Base-by-base conservation (phyloP, 2,113 vertebrate species). In the Campylomormyrus numenius region DNA sequence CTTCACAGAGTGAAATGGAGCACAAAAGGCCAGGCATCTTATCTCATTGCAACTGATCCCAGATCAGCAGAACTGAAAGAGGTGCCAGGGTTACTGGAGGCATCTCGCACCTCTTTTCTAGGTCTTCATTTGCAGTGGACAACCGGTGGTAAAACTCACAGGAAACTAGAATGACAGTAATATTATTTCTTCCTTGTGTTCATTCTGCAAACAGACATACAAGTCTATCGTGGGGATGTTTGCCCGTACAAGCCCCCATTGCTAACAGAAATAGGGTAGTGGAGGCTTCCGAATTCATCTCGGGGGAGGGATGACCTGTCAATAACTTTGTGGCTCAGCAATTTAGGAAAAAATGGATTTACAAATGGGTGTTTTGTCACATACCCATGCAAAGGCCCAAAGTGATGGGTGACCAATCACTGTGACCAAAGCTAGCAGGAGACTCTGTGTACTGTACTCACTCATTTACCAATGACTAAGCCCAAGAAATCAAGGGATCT, bases 161-260 rank as follows among this genome's bases (percentile, higher is more conserved):
- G 94, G 93, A 94, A 94, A 92, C 93, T 92, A 94, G 93, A 86
- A 94, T 95, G 94, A 95, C 92, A 94, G 94, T 93, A 88, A 92
- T 92, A 95, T 95, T 94, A 94, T 94, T 96, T 95, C 92, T 94
- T 92, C 90, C 90, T 94, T 95, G 95, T 95, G 94, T 94, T 92
- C 91, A 90, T 93, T 92, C 92, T 95, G 92, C 92, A 95, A 94
- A 94, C 94, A 93, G 93, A 91, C 91, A 92, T 93, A 89, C 91
- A 90, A 91, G 89, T 92, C 91, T 90, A 88, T 94, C 90, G 84
- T 91, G 88, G 52, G 84, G 92, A 91, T 93, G 52, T 89, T 93
- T 42, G 89, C 90, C 91, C 93, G 95, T 91, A 92, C 90, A 91
- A 92, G 89, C 90, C 92, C 95, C 94, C 95, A 95, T 93, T 92